Conservation (phyloP, 2,113 vertebrate species). For the Elephas maximus region DNA sequence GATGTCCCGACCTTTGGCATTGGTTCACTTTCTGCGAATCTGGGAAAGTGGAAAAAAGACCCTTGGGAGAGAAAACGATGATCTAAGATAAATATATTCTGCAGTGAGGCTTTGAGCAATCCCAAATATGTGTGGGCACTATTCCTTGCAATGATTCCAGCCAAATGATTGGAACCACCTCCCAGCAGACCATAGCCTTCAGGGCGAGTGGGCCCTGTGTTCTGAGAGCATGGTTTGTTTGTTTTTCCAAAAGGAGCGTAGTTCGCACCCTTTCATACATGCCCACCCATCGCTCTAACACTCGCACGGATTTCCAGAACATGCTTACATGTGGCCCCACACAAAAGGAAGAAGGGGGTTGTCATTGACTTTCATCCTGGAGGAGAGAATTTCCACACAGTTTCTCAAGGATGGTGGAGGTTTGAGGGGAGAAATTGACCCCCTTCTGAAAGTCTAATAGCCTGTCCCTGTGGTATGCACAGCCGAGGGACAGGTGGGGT, state of each 20-base stretch:
- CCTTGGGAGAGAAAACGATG: constrained; percentile 16
- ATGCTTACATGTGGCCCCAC: fast-evolving
- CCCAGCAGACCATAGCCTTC: not conserved
- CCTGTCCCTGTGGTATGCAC: not conserved
- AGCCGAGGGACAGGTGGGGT: constrained; percentile 66
- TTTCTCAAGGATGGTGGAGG: not conserved
- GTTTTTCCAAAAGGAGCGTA: not conserved
- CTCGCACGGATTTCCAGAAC: not conserved
- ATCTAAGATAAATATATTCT: not conserved
- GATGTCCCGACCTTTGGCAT: not conserved
- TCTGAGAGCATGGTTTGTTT: not conserved
- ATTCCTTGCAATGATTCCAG: not conserved
- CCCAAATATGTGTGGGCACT: not conserved
- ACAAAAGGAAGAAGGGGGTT: not conserved
- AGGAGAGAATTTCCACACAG: not conserved
- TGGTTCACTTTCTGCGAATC: not conserved
- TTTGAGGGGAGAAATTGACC: fast-evolving
- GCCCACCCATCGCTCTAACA: too few relatives aligned
- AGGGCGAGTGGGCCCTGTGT: too few relatives aligned
- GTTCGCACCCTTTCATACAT: not conserved
- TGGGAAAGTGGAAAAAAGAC: not conserved
- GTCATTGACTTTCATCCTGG: not conserved
- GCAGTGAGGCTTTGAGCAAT: not conserved
- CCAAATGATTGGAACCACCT: too few relatives aligned
- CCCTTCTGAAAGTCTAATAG: not conserved